Evolutionary conservation across 2,888 invertebrate genomes (phyloP).

Genomic region (Bhutanitis thaidina): DNA sequence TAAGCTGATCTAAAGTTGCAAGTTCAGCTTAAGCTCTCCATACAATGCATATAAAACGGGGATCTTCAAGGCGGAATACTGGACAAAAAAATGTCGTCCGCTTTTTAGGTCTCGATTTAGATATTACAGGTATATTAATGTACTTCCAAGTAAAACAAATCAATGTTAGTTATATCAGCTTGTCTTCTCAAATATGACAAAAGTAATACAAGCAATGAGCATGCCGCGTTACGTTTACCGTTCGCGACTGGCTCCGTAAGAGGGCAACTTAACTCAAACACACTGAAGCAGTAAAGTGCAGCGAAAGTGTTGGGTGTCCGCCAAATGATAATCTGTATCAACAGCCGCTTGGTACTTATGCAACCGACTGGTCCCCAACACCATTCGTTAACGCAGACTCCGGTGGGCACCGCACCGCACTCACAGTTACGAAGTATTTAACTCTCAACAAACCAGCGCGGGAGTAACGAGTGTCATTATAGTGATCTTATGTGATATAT

Average conservation of each 20-base stretch:
- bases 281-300: conserved; percentile 45
- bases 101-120: no score
- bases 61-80: no score
- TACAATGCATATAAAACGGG: no score
- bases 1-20: no score
- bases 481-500: conserved; percentile 25
- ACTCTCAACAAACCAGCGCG: conserved; percentile 17
- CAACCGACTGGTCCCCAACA: conserved; percentile 48
- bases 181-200: not conserved
- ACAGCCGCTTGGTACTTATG: conserved; percentile 61
- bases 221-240: conserved; percentile 6
- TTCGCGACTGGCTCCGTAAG: conserved; percentile 20
- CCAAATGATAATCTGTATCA: conserved; percentile 78
- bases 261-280: conserved; percentile 27
- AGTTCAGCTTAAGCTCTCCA: no score
- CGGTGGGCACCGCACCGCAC: conserved; percentile 47
- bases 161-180: conserved; percentile 8
- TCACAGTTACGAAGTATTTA: conserved; percentile 37
- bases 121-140: no score
- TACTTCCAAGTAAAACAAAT: no score
- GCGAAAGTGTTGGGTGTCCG: conserved; percentile 75
- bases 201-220: conserved; percentile 2
- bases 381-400: conserved; percentile 35
- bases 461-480: conserved; percentile 33
- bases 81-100: no score